These are phyloP conservation scores for Calidris pugnax DNA, from an alignment of 2,113 vertebrate genomes.

Conservation along the genomic window DNA sequence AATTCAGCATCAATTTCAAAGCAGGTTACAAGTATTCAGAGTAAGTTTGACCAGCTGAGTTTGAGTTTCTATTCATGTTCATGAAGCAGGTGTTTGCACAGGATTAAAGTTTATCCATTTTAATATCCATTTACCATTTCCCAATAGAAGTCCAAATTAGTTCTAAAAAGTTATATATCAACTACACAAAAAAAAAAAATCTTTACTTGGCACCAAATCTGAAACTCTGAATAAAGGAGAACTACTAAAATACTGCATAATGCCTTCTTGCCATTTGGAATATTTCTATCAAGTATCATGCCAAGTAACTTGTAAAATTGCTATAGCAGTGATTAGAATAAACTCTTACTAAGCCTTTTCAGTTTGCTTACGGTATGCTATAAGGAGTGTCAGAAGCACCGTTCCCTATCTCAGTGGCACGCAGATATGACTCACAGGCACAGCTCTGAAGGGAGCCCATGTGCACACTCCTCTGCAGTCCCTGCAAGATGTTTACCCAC, in stretches of 20 bases:
- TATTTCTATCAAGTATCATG: neutral
- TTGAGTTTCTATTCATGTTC: neutral
- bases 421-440: slow-evolving; percentile 29
- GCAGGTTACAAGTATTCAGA: neutral
- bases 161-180: neutral
- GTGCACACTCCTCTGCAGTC: slow-evolving; percentile 59
- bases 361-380: neutral
- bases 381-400: neutral
- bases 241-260: neutral
- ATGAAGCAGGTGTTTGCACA: neutral
- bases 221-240: neutral
- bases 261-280: neutral
- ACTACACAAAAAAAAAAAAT: neutral
- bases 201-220: neutral
- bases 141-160: neutral
- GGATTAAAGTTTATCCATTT: neutral
- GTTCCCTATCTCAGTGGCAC: neutral
- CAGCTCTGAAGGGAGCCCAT: slow-evolving; percentile 45
- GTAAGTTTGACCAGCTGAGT: neutral
- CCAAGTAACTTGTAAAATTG: neutral
- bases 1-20: neutral
- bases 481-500: slow-evolving; percentile 34
- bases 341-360: neutral
- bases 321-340: neutral
- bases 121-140: neutral